Evolutionary conservation across 2,797 vertebrate species (phyloP).

Genomic region (Melanotaenia boesemani): DNA sequence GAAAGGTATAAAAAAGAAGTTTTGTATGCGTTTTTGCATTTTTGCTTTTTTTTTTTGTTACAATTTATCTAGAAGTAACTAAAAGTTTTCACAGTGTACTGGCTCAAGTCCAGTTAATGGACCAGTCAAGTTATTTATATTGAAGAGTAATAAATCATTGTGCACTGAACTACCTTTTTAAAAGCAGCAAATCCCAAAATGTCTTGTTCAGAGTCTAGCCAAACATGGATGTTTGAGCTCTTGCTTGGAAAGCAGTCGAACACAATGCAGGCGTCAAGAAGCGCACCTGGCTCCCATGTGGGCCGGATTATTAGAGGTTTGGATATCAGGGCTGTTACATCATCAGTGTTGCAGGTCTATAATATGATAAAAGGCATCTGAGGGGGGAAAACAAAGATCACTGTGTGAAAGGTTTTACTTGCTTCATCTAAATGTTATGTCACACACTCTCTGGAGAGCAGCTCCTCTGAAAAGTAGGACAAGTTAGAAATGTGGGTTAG

Average conservation of each 20-base stretch:
- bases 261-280: conserved; percentile 42
- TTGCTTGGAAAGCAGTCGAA: conserved; percentile 68
- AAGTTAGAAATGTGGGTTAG: conserved; percentile 35
- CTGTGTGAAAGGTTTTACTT: conserved; percentile 35
- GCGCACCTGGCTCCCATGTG: conserved; percentile 52
- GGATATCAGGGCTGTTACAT: conserved; percentile 60
- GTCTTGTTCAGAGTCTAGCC: conserved; percentile 45
- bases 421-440: conserved; percentile 43
- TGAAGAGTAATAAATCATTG: conserved; percentile 25
- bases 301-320: conserved; percentile 25
- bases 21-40: background rate
- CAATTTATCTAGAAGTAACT: background rate
- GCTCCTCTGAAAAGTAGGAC: conserved; percentile 46
- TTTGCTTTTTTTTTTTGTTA: background rate
- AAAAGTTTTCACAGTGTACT: background rate
- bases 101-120: conserved; percentile 4
- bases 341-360: conserved; percentile 39
- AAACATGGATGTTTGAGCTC: conserved; percentile 67
- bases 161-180: conserved; percentile 18
- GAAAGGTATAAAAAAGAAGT: conserved; percentile 85
- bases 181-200: conserved; percentile 33
- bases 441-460: conserved; percentile 32
- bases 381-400: conserved; percentile 25
- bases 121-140: background rate
- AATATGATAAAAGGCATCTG: conserved; percentile 22